Evolutionary conservation across 2,888 invertebrate species (phyloP).

Genomic region (Tenodera sinensis): DNA sequence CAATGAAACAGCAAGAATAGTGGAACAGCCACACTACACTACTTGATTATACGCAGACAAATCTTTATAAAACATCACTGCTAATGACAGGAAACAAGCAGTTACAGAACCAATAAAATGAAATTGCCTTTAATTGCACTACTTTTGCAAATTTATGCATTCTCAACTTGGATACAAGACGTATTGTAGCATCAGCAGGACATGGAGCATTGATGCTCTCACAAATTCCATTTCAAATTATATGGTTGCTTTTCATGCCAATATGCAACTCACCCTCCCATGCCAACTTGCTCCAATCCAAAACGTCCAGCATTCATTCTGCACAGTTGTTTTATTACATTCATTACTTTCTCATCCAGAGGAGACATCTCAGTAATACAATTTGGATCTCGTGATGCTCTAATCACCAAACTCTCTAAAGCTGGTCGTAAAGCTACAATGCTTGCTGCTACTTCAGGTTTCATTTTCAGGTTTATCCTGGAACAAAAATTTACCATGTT

Average conservation of each 20-base stretch:
- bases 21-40: too few species aligned
- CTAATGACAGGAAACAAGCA: too few species aligned
- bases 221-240: neutral
- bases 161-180: too few species aligned
- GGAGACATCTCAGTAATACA: slow-evolving; percentile 62
- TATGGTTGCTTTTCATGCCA: neutral
- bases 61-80: too few species aligned
- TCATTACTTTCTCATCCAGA: slow-evolving; percentile 64
- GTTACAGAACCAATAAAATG: too few species aligned
- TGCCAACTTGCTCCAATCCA: slow-evolving; percentile 55
- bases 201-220: neutral
- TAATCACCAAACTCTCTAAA: slow-evolving; percentile 77
- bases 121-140: too few species aligned
- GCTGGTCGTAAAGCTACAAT: slow-evolving; percentile 85
- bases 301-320: slow-evolving; percentile 72
- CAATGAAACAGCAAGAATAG: too few species aligned
- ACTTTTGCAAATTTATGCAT: too few species aligned
- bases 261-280: slow-evolving; percentile 33
- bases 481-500: neutral
- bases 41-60: too few species aligned
- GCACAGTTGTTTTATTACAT: slow-evolving; percentile 71
- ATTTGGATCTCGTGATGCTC: slow-evolving; percentile 77
- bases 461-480: slow-evolving; percentile 81
- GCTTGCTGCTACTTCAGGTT: slow-evolving; percentile 70
- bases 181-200: too few species aligned